These are phyloP conservation scores for Apocheima hispidaria DNA, from an alignment of 2,888 invertebrate genomes.

Conservation along the genomic window DNA sequence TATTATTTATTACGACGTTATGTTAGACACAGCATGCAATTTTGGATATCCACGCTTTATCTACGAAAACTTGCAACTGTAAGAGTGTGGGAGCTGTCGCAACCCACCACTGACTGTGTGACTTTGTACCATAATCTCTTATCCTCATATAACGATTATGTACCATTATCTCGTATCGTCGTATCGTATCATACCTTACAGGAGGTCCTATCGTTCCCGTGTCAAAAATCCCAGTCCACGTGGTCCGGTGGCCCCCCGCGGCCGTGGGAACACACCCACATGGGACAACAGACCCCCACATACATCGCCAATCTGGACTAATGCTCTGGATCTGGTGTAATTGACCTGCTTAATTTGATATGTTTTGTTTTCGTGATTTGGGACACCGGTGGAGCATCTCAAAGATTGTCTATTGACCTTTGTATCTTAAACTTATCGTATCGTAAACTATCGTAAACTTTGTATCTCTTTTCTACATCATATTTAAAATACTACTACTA, in stretches of 20 bases:
- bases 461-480: not conserved
- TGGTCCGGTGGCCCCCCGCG: slow-evolving; percentile 60
- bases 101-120: too few relatives aligned
- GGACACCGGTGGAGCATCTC: not conserved
- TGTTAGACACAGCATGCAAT: too few relatives aligned
- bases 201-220: slow-evolving; percentile 19
- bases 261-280: slow-evolving; percentile 70
- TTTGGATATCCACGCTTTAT: too few relatives aligned
- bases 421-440: too few relatives aligned
- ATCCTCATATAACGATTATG: too few relatives aligned
- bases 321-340: slow-evolving; percentile 14
- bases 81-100: too few relatives aligned
- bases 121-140: too few relatives aligned
- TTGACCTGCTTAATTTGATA: slow-evolving; percentile 22
- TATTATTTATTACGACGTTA: too few relatives aligned
- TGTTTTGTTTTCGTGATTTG: slow-evolving; percentile 17
- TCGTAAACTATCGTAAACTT: too few relatives aligned
- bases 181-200: slow-evolving; percentile 1
- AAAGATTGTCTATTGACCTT: too few relatives aligned
- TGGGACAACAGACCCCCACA: slow-evolving; percentile 71
- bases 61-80: too few relatives aligned
- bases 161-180: not conserved
- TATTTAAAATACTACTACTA: too few relatives aligned
- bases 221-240: slow-evolving; percentile 42
- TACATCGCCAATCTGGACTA: slow-evolving; percentile 29